Percentiles rank a stretch among this genome's conserved stretches.
phyloP scores from a whole-genome alignment of 2,888 invertebrate species.

The Bellardia pandia region DNA sequence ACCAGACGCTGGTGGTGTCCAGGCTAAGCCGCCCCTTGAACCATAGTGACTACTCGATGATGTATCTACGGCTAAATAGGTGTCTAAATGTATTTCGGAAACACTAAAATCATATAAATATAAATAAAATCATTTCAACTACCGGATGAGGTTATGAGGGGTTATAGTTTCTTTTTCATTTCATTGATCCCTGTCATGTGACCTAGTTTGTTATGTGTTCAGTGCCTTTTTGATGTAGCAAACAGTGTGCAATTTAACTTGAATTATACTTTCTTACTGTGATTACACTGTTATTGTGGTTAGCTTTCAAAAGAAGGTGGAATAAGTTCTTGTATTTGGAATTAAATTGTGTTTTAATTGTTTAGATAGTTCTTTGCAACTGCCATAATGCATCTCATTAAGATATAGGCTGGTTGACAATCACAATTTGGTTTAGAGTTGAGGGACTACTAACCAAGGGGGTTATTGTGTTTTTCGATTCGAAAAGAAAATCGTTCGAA shows the following conservation, averaged over 20 bases:
- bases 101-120: constrained; percentile 85
- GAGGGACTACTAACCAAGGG: too few species aligned
- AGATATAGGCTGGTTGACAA: too few species aligned
- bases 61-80: constrained; percentile 84
- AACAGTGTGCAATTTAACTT: constrained; percentile 59
- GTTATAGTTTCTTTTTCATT: constrained; percentile 27
- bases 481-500: too few species aligned
- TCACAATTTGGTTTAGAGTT: too few species aligned
- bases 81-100: constrained; percentile 90
- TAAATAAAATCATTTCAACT: constrained; percentile 73
- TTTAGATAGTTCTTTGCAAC: too few species aligned
- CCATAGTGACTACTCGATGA: constrained; percentile 85
- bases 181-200: constrained; percentile 50
- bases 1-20: constrained; percentile 94
- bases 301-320: constrained; percentile 17
- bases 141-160: constrained; percentile 71
- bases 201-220: constrained; percentile 45
- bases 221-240: constrained; percentile 67
- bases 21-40: constrained; percentile 85
- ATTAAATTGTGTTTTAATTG: too few species aligned
- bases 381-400: too few species aligned
- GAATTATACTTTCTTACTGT: constrained; percentile 18
- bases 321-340: too few species aligned
- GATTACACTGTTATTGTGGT: constrained; percentile 34
- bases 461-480: too few species aligned